Base-by-base conservation (phyloP, 2,113 vertebrate species). In the Cacatua alba region DNA sequence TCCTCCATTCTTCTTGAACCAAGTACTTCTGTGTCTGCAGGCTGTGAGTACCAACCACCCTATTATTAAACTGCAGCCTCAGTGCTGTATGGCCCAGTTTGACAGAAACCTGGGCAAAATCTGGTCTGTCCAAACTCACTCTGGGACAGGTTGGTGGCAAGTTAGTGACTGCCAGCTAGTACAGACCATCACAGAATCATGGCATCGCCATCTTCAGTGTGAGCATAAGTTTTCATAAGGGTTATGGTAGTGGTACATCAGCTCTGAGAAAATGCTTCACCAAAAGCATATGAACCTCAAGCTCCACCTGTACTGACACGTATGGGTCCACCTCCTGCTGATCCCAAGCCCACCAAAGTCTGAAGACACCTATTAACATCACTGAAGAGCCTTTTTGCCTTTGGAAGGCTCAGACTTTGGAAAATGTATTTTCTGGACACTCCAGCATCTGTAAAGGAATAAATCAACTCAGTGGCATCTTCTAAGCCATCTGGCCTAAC, bases 271-370 rank as follows among this genome's bases (percentile, higher is more conserved):
- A 71, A 53, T 0, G 4, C 49, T 62, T 19, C 16, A 6, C 17
- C 33, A 17, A 51, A 55, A 53, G 31, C 46, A 8, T 0, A 0
- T 1, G 14, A 44, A 15, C 55, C 37, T 10, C 39, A 21, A 6
- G 24, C 17, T 75, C 46, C 9, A 5, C 6, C 55, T 46, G 0
- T 10, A 21, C 25, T 3, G 13, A 3, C 5, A 26, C 0, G 2
- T 4, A 14, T 0, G 5, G 28, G 29, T 35, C 17, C 8, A 25
- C 8, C 44, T 74, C 8, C 44, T 24, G 12, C 55, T 65, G 41
- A 28, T 21, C 28, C 44, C 12, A 67, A 65, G 25, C 29, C 37
- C 57, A 33, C 14, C 3, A 0, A 35, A 62, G 29, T 24, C 71
- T 23, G 55, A 59, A 46, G 46, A 16, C 16, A 26, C 15, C 44